phyloP scores from a whole-genome alignment of 2,797 vertebrate species.

The Gallirallus australis region DNA sequence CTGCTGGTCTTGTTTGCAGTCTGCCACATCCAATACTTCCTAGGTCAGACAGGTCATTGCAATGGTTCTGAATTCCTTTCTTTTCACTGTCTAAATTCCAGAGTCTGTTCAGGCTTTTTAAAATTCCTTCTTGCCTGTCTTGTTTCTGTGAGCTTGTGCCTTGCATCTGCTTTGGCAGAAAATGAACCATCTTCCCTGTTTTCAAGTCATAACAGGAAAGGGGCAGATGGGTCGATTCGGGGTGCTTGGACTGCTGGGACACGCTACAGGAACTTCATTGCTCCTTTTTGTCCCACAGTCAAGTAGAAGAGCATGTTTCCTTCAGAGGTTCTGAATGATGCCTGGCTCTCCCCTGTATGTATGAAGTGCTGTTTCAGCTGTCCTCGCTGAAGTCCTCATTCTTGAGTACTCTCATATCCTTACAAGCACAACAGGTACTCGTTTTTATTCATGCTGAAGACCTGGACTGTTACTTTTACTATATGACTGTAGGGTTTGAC shows the following conservation, averaged over 20 bases:
- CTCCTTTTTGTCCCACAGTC: background rate
- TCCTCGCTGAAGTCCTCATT: background rate
- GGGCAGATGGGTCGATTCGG: background rate
- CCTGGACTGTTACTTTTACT: background rate
- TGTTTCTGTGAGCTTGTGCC: background rate
- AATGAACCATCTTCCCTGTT: background rate
- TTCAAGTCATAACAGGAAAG: background rate
- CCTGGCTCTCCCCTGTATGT: background rate
- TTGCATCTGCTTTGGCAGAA: background rate
- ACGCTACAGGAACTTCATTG: background rate
- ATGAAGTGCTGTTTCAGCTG: background rate
- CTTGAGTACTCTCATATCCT: background rate
- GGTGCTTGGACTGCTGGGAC: background rate
- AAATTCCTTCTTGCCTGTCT: background rate
- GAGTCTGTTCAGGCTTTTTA: background rate
- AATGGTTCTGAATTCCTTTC: background rate
- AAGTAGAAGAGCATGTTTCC: background rate
- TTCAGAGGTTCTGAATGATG: background rate
- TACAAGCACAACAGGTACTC: background rate
- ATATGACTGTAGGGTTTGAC: background rate
- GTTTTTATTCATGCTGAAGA: background rate
- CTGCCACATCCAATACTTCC: slow-evolving; percentile 30
- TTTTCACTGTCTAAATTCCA: background rate
- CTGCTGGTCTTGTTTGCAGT: slow-evolving; percentile 32
- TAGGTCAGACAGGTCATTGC: background rate